Percentiles rank a stretch among this genome's conserved stretches.
Conservation (phyloP, 1,140 invertebrate species). For the Carposina sasakii region DNA sequence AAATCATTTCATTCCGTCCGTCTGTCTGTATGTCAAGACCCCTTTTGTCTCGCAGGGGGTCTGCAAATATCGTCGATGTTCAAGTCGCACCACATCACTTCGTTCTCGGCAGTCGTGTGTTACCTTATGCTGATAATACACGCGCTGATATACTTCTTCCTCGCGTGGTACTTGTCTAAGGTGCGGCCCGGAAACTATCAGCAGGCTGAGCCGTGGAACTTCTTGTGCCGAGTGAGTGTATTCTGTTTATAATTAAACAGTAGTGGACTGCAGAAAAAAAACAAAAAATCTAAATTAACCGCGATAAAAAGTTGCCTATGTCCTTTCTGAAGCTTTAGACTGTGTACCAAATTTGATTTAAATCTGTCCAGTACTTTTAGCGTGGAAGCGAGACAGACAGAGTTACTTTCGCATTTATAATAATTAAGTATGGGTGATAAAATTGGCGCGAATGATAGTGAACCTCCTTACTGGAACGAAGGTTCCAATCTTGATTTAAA, state of each 20-base stretch:
- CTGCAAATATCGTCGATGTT: constrained; percentile 11
- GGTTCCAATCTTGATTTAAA: no score
- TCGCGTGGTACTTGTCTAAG: constrained; percentile 37
- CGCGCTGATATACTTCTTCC: constrained; percentile 14
- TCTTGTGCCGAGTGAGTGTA: constrained; percentile 32
- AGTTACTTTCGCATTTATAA: no score
- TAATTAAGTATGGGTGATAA: no score
- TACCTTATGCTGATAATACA: constrained; percentile 33
- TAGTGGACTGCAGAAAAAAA: neutral
- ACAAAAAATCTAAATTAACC: neutral
- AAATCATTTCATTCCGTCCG: no score
- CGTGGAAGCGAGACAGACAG: no score
- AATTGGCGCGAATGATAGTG: no score
- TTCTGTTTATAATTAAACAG: neutral
- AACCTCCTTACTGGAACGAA: no score
- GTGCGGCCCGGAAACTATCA: constrained; percentile 43
- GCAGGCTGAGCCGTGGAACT: constrained; percentile 38
- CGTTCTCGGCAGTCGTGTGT: constrained; percentile 20
- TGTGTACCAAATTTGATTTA: no score
- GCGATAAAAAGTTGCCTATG: no score
- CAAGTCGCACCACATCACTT: constrained; percentile 9
- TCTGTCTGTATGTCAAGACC: no score
- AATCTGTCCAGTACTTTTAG: no score
- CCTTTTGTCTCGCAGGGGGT: neutral
- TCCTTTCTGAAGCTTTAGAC: no score